phyloP scores from a whole-genome alignment of 2,113 vertebrate species.

The Nestor notabilis region DNA sequence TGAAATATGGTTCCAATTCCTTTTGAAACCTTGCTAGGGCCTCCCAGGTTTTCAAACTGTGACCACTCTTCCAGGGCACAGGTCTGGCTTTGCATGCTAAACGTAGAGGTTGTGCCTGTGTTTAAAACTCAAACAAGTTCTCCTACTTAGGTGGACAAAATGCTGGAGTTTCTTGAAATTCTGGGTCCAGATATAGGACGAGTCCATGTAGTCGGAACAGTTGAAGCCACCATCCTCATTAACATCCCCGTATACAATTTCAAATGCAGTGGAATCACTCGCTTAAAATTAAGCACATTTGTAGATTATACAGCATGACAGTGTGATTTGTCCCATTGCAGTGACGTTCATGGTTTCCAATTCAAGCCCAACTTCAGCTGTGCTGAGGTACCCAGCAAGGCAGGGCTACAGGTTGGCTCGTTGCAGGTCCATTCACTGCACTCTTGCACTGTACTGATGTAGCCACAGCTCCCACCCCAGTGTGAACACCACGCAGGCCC shows the following conservation, averaged over 20 bases:
- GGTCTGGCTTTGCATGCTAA: background rate
- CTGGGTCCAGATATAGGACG: background rate
- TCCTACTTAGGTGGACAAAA: background rate
- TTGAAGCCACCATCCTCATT: background rate
- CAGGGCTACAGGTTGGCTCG: background rate
- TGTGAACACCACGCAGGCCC: rapidly evolving
- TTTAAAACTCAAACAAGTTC: background rate
- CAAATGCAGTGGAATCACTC: background rate
- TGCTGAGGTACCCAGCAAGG: background rate
- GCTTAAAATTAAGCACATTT: background rate
- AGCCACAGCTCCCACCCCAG: background rate
- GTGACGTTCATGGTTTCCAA: background rate
- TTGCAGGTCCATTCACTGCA: rapidly evolving
- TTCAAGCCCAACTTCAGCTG: rapidly evolving
- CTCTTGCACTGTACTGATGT: rapidly evolving
- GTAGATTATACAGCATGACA: background rate
- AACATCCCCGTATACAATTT: background rate
- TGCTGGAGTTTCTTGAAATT: background rate
- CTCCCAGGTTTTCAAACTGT: background rate
- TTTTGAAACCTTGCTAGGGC: background rate
- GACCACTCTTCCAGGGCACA: background rate
- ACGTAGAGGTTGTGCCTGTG: background rate
- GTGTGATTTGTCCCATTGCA: background rate
- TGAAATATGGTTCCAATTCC: background rate
- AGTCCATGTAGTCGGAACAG: background rate